Percentiles rank a stretch among this genome's conserved stretches.
These are phyloP conservation scores for Struthio camelus DNA, from an alignment of 2,113 vertebrate species.

Conservation along the genomic window DNA sequence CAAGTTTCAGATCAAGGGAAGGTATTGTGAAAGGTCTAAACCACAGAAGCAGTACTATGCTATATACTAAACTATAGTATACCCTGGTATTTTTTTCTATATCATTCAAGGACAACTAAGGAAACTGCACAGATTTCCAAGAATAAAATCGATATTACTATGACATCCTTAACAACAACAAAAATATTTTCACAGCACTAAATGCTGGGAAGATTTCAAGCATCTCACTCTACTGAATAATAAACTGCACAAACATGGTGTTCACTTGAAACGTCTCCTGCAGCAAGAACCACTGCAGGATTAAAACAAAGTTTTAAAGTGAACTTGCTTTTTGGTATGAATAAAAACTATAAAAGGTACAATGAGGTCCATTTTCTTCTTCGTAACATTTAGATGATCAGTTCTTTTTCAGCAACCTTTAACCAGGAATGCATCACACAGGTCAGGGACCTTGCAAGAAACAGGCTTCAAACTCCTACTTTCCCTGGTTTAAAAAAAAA, in stretches of 20 bases:
- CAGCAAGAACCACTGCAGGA: not conserved
- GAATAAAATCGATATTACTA: not conserved
- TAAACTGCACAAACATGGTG: not conserved
- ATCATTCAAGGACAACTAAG: not conserved
- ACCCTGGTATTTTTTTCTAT: not conserved
- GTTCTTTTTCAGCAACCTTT: not conserved
- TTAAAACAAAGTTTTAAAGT: not conserved
- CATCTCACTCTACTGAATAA: not conserved
- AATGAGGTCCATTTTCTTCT: slow-evolving; percentile 5
- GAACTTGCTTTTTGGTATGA: not conserved
- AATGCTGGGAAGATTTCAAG: not conserved
- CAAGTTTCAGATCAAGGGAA: not conserved
- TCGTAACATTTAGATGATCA: slow-evolving; percentile 10
- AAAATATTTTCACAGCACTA: not conserved
- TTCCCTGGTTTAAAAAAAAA: not conserved
- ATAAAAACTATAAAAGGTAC: not conserved
- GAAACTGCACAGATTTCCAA: not conserved
- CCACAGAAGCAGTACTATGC: not conserved
- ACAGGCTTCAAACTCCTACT: not conserved
- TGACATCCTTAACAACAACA: not conserved
- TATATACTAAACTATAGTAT: not conserved
- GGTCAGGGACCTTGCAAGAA: not conserved
- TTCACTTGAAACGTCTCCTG: not conserved
- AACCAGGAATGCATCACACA: not conserved
- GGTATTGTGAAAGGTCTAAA: not conserved